A percentile compares a stretch with the other conserved stretches of the same genome.
Conservation (phyloP, 2,888 invertebrate genomes). For the Marasmarcha lunaedactyla region DNA sequence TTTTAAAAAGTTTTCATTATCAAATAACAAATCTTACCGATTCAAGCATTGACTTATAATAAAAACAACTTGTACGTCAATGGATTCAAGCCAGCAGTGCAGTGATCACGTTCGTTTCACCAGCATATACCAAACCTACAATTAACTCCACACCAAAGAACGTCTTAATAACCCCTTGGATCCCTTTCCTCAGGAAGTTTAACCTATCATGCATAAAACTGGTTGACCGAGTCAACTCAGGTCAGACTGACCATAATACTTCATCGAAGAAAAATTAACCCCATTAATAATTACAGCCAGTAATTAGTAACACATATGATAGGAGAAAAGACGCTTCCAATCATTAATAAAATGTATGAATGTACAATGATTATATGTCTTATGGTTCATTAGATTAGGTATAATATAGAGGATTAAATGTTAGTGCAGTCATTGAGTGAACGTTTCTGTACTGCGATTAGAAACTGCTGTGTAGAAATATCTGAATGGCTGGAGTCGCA, state of each 20-base stretch:
- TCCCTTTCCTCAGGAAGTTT: background rate
- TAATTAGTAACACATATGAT: background rate
- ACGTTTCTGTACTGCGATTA: too few relatives aligned
- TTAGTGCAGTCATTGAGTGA: background rate
- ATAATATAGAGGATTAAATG: background rate
- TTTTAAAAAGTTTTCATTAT: too few relatives aligned
- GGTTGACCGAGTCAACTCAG: background rate
- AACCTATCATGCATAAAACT: slow-evolving; percentile 1
- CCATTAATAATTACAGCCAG: background rate
- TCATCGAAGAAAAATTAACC: background rate
- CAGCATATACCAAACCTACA: too few relatives aligned
- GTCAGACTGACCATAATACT: background rate
- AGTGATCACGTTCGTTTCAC: too few relatives aligned
- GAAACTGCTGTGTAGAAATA: too few relatives aligned
- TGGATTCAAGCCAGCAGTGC: too few relatives aligned
- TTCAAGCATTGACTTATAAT: too few relatives aligned
- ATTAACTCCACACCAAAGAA: too few relatives aligned
- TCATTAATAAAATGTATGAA: slow-evolving; percentile 1
- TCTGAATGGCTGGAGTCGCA: too few relatives aligned
- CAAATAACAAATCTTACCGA: too few relatives aligned
- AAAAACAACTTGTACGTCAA: too few relatives aligned
- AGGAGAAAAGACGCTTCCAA: background rate
- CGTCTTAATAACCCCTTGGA: too few relatives aligned
- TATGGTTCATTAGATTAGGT: background rate
- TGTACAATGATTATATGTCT: background rate